Evolutionary conservation across 2,888 invertebrate genomes (phyloP).

Genomic region (Neoitamus cyanurus): DNA sequence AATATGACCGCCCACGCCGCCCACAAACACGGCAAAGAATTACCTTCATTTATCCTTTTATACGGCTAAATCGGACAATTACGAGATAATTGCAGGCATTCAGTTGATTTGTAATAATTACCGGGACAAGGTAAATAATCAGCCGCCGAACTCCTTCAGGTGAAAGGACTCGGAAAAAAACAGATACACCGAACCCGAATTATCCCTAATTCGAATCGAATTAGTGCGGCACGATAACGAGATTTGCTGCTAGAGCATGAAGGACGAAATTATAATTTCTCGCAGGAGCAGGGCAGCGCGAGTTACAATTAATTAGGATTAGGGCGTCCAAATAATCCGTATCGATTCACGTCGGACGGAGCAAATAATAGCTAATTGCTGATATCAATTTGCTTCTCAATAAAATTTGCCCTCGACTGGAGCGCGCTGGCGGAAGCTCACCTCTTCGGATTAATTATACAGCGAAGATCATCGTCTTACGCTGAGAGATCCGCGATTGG

Average conservation of each 20-base stretch:
- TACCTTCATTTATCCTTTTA: conserved; percentile 8
- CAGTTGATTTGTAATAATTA: conserved; percentile 21
- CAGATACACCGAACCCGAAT: not conserved
- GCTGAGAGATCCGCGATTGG: not conserved
- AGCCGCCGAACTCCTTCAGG: conserved; percentile 4
- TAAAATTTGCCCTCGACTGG: not conserved
- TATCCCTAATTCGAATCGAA: conserved; percentile 30
- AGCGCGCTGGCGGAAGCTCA: not conserved
- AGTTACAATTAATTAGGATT: conserved; percentile 33
- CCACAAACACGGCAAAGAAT: not conserved
- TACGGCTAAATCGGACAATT: conserved; percentile 3
- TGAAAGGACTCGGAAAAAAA: not conserved
- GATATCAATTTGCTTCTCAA: not conserved
- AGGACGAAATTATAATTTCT: conserved; percentile 29
- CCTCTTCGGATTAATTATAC: conserved; percentile 17
- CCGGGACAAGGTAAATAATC: not conserved
- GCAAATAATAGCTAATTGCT: conserved; percentile 21
- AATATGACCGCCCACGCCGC: not conserved
- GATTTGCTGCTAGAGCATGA: conserved; percentile 15
- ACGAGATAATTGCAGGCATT: conserved; percentile 1
- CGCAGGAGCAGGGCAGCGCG: not conserved
- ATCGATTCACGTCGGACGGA: not conserved
- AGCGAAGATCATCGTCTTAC: not conserved
- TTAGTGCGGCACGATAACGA: conserved; percentile 14
- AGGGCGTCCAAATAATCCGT: not conserved